A percentile compares a stretch with the other conserved stretches of the same genome.
Conservation (phyloP, 2,888 invertebrate genomes). For the Homarus gammarus region DNA sequence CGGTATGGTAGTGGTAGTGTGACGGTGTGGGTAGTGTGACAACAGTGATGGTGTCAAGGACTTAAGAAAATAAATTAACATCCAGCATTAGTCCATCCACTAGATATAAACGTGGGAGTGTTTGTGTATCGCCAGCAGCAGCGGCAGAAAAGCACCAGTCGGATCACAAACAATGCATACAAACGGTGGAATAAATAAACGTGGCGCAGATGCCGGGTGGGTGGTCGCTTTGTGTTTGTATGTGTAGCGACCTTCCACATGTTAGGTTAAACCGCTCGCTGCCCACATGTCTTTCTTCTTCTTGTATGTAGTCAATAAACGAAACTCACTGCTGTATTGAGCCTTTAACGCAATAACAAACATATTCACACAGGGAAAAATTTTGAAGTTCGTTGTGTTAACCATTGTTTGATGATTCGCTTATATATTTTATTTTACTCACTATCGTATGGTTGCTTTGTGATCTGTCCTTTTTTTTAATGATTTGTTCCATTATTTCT, state of each 20-base stretch:
- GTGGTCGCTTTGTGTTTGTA: slow-evolving; percentile 16
- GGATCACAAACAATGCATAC: slow-evolving; percentile 14
- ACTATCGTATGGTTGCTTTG: not conserved
- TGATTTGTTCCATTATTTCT: not conserved
- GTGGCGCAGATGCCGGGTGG: not conserved
- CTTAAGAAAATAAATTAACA: no score
- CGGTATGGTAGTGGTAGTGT: no score
- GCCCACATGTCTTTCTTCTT: not conserved
- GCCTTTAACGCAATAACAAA: no score
- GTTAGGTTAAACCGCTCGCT: not conserved
- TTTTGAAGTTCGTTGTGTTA: no score
- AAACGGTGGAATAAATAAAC: slow-evolving; percentile 28
- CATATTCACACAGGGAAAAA: no score
- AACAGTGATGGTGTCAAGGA: no score
- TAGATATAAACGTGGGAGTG: no score
- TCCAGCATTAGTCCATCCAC: not conserved
- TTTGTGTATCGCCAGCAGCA: not conserved
- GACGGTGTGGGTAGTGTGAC: no score
- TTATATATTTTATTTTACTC: no score
- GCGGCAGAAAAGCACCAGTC: not conserved
- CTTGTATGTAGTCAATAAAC: not conserved
- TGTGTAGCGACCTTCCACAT: slow-evolving; percentile 18
- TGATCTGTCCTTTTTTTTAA: not conserved
- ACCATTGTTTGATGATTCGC: not conserved
- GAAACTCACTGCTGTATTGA: not conserved